Evolutionary conservation across 2,888 invertebrate genomes (phyloP), one percentile per base, ranked within the genome.

Genomic region (Octonoba sinensis): DNA sequence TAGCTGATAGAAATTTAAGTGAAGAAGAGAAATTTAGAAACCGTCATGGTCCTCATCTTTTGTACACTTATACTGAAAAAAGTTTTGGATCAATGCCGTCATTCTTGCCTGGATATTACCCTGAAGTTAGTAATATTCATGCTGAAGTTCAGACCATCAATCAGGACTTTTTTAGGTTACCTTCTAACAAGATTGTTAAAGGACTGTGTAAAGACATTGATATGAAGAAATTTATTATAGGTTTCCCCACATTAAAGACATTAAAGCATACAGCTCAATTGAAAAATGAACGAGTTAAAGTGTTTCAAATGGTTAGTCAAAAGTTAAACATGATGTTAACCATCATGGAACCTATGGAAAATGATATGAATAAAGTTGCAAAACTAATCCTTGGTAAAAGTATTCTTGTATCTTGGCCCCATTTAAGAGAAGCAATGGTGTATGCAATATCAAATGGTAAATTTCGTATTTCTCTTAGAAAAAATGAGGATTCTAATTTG

Each of bases 201-300:
- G 85, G 85, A 56, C 49, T 85, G 3, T 70, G 78, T 12, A 18
- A 69, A 46, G 93, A 92, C 74, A 93, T 92, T 0, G 89, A 90
- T 77, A 88, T 92, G 47, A 92, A 93, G 86, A 91, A 93, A 69
- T 92, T 93, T 87, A 95, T 93, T 89, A 94, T 95, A 0, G 98
- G 98, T 13, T 99, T 99, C 88, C 97, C 98, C 0, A 96, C 96
- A 0, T 91, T 97, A 89, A 93, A 93, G 85, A 94, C 96, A 89
- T 89, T 98, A 51, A 90, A 93, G 27, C 96, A 96, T 88, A 91
- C 90, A 87, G 83, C 83, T 13, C 44, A 51, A 20, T 47, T 85
- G 56, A 82, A 82, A 51, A 85, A 84, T 65, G 85, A 79, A 59
- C 84, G 79, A 66, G 77, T 86, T 1, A 81, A 77, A 46, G 96